Evolutionary conservation across 2,888 invertebrate genomes (phyloP), one percentile per base, ranked within the genome.

Genomic region (Helleia helle): DNA sequence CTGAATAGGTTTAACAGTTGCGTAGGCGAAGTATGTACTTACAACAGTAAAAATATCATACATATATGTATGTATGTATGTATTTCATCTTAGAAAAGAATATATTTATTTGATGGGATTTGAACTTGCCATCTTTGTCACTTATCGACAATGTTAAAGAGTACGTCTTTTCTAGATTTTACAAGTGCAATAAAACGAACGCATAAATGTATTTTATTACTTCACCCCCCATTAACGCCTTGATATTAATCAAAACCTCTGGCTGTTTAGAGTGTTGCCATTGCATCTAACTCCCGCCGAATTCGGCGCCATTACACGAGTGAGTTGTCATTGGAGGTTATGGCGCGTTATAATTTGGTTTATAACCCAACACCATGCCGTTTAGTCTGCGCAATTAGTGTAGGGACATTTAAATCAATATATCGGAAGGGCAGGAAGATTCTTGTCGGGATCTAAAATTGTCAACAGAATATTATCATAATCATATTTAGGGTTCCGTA

Each of bases 271-370:
- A 55, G 55, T 53, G 53, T 54, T 53, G 51, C 51, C 49, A 45
- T 47, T 54, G 55, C 29, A 36, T 50, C 56, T n/a, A n/a, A n/a
- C n/a, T 70, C 70, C 73, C 74, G 77, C 74, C 73, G 71, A 80
- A 75, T 65, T 63, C 65, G 73, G 65, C 76, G 76, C 71, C 75
- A 79, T 84, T 81, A 73, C 68, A 79, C 84, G 77, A 79, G 55
- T 75, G 80, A 80, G 62, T 77, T 76, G 76, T 71, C 75, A 68
- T 48, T 68, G 56, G 65, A 72, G 60, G 75, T 73, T 83, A 84
- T 84, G 84, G 76, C 54, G 81, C 84, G 84, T 71, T 70, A 73
- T 77, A 80, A 84, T 84, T 84, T 84, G 65, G 72, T 84, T 83
- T 84, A 83, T 79, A 74, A 63, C 77, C 69, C 69, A 60, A 74